phyloP scores from a whole-genome alignment of 2,797 vertebrate genomes.

The Amblyopsis hoosieri region DNA sequence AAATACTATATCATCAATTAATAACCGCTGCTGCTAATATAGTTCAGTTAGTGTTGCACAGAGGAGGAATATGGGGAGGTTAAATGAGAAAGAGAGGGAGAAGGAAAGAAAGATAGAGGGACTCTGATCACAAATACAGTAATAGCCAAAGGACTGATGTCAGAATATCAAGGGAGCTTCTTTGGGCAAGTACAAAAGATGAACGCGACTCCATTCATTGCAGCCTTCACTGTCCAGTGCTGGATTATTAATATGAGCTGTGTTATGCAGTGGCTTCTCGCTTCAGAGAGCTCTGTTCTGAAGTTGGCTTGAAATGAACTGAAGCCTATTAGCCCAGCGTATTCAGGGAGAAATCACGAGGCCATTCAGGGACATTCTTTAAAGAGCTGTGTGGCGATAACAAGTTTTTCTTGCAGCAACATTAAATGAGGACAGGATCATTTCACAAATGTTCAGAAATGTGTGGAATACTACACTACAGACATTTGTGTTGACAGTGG shows the following conservation, averaged over 20 bases:
- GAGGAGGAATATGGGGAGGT: constrained; percentile 6
- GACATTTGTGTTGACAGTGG: too few species aligned
- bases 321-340: neutral
- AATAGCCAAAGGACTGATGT: constrained; percentile 40
- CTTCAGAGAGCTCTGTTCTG: neutral
- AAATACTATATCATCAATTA: constrained; percentile 45
- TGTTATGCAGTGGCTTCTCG: constrained; percentile 7
- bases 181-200: constrained; percentile 18
- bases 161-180: constrained; percentile 35
- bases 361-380: constrained; percentile 9
- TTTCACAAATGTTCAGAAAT: neutral
- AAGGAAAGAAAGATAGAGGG: neutral
- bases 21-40: constrained; percentile 38
- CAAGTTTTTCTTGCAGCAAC: neutral
- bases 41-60: constrained; percentile 31
- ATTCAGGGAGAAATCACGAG: constrained; percentile 1
- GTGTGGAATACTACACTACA: too few species aligned
- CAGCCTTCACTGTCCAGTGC: constrained; percentile 11
- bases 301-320: constrained; percentile 15
- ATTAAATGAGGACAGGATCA: neutral
- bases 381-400: neutral
- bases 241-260: constrained; percentile 44
- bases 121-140: too few species aligned
- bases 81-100: constrained; percentile 1
- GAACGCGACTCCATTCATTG: constrained; percentile 46